These are phyloP conservation scores for Halocynthia roretzi DNA, from an alignment of 23 tunicate genomes.

Conservation along the genomic window DNA sequence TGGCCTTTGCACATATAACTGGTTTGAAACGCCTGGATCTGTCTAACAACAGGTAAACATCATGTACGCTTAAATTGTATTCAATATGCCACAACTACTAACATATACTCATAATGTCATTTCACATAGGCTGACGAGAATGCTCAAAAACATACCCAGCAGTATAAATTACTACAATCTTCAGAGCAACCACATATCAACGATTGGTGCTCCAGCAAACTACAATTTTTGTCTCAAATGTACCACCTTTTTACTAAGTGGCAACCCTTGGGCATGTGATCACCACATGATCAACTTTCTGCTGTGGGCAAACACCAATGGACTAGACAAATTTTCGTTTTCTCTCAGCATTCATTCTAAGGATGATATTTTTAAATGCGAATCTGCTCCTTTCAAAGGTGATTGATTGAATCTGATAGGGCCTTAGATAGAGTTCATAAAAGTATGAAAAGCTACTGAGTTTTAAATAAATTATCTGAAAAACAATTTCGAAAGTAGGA, in stretches of 20 bases:
- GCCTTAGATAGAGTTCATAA: too few species aligned
- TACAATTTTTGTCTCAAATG: conserved; percentile 1
- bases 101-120: conserved; percentile 5
- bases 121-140: conserved; percentile 27
- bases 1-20: conserved; percentile 15
- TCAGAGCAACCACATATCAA: conserved; percentile 37
- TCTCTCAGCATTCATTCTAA: too few species aligned
- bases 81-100: neutral
- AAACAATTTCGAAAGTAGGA: too few species aligned
- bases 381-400: too few species aligned
- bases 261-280: conserved; percentile 87
- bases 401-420: too few species aligned
- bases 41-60: conserved; percentile 26
- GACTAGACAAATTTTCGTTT: too few species aligned
- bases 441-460: too few species aligned
- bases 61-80: neutral
- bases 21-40: conserved; percentile 31
- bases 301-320: neutral
- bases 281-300: conserved; percentile 31
- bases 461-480: too few species aligned
- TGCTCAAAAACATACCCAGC: conserved; percentile 40
- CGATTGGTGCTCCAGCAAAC: conserved; percentile 18
- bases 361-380: too few species aligned
- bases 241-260: conserved; percentile 17
- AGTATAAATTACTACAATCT: conserved; percentile 21